Conservation (phyloP, 2,113 vertebrate species). For the Tychaedon coryphoeus region DNA sequence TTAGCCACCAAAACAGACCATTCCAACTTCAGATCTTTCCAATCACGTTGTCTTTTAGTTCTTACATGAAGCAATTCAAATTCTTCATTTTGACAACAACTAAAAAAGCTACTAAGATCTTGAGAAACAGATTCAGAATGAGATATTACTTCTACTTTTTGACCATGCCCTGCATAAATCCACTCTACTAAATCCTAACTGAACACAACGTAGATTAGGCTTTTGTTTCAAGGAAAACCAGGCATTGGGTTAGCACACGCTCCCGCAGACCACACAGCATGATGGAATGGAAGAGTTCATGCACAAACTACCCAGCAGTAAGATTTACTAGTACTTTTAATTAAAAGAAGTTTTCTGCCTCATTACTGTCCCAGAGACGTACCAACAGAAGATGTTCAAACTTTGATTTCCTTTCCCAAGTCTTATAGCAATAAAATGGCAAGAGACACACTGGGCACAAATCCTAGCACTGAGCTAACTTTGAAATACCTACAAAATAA, state of each 20-base stretch:
- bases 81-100: background rate
- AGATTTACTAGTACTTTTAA: background rate
- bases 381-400: background rate
- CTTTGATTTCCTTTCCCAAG: background rate
- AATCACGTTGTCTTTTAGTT: background rate
- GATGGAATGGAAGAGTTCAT: background rate
- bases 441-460: background rate
- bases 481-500: background rate
- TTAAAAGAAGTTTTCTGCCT: background rate
- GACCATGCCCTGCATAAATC: background rate
- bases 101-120: background rate
- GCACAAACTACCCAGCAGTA: background rate
- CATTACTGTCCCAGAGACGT: background rate
- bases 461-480: background rate
- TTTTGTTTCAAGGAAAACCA: background rate
- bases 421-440: background rate
- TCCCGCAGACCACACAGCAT: rapidly evolving
- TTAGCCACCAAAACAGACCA: background rate
- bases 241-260: background rate
- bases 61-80: background rate
- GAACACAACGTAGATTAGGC: background rate
- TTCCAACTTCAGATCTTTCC: background rate
- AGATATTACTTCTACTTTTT: background rate
- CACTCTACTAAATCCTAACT: background rate
- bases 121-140: background rate